Evolutionary conservation across 2,797 vertebrate genomes (phyloP), one percentile per base, ranked within the genome.

Genomic region (Champsocephalus esox): DNA sequence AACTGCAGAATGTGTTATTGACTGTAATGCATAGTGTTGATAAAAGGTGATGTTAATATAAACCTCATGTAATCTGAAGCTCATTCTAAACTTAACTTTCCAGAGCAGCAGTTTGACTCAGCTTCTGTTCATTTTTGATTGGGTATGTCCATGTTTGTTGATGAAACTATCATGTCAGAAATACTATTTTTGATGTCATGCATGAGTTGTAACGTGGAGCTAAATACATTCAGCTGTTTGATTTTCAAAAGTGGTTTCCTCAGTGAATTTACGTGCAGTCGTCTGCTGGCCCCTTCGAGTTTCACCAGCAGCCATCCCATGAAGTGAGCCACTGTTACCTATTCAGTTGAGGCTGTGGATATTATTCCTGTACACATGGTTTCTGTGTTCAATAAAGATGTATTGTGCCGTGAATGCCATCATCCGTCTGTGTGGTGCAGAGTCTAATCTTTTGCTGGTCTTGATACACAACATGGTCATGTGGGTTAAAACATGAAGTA

Each of bases 101-200:
- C 79, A 70, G 48, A 84, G 62, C 76, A 75, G 55, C 69, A 66
- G 38, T 73, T 70, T 59, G 28, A 64, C 77, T 82, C 71, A 55
- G 38, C 77, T 56, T 88, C 66, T 80, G 70, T 88, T 72, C 67
- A 82, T 83, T 65, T 77, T 43, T 70, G 80, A 81, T 55, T 9
- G 72, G 66, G 46, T 83, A 19, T 75, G 73, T 83, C 66, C 12
- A 34, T 81, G 72, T 87, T 74, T 88, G 79, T 87, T 80, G 60
- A 79, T 80, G 77, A 74, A 80, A 76, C 82, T 82, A 69, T 80
- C 77, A 49, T 88, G 79, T 88, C 85, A 88, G 66, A 92, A 90
- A 87, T 87, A 45, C 77, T 91, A 91, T 88, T 92, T 92, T 90
- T 90, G 85, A 92, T 93, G 88, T 92, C 71, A 74, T 89, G 92